Base-by-base conservation (phyloP, 2,113 vertebrate species). In the Gymnocephalus cernua region DNA sequence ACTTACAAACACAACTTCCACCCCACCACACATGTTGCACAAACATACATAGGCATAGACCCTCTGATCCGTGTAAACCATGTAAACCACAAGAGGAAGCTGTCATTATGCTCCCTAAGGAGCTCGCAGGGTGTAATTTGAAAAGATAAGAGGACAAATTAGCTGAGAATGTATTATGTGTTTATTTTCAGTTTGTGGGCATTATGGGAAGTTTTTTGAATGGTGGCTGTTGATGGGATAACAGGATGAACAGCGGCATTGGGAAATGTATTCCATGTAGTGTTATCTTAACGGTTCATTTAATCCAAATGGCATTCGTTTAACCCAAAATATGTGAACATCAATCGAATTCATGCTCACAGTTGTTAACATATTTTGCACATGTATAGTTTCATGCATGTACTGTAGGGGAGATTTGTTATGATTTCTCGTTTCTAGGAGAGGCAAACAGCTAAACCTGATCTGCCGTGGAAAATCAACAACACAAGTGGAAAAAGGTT, bases 131-230 rank as follows among this genome's bases (percentile, higher is more conserved):
- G 75, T 90, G 82, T 84, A 71, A 86, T 90, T 91, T 86, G 59
- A 86, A 87, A 86, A 86, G 88, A 90, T 88, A 92, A 87, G 80
- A 80, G 86, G 80, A 80, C 70, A 86, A 88, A 92, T 88, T 77
- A 88, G 81, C 72, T 63, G 53, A 66, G 75, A 84, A 86, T 86
- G 82, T 61, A 83, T 86, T 64, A 80, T 48, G 78, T 85, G 79
- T 87, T 89, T 86, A 72, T 82, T 56, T 79, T 73, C 74, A 73
- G 72, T 64, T 48, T 85, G 71, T 32, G 53, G 72, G 74, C 69
- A 86, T 82, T 62, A 83, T 65, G 62, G 48, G 68, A 81, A 41
- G n/a, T 54, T 79, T 82, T 80, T 10, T 73, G 63, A 80, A 86
- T 47, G n/a, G 44, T 14, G 7, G 35, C 58, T 63, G 11, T 64